Evolutionary conservation across 1,140 invertebrate species (phyloP), one percentile per base, ranked within the genome.

Genomic region (Choristoneura fumiferana): DNA sequence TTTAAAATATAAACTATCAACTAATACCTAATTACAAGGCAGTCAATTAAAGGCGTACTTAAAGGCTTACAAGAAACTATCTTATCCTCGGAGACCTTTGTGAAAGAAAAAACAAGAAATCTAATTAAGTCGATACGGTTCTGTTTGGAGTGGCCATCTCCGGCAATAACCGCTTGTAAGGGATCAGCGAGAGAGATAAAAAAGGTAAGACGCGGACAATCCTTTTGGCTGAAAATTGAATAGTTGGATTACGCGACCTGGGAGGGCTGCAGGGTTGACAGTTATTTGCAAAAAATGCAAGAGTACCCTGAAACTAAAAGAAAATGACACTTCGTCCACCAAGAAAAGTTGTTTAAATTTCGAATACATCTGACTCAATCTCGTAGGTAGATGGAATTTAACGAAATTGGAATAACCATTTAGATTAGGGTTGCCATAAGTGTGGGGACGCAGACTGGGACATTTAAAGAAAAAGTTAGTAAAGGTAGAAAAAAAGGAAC

Each of bases 161-260:
- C 33, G 49, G 64, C 72, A 74, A 78, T 78, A 78, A 75, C 63
- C 54, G 67, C 64, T 69, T 78, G 72, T 71, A 68, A 34, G 58
- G 78, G 67, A 67, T 76, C 60, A 71, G 49, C 53, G 60, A 60
- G 61, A 68, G 57, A 69, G 65, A 73, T 76, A 81, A 85, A 85
- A 85, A 83, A 73, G 62, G 57, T 77, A 81, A 85, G 81, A 74
- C 73, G 62, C 65, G 65, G 69, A 76, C 78, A 84, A 84, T 81
- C 80, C 78, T 84, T 81, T 85, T 62, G 75, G 65, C 74, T 78
- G 74, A 73, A 86, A 87, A 86, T 89, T 89, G 78, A 82, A 87
- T 87, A 86, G 81, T 85, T 79, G 86, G 86, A 89, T 89, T 89
- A 89, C 68, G 69, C 67, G 71, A 76, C 63, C 71, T 70, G 62